phyloP scores from a whole-genome alignment of 2,888 invertebrate genomes.

The Drosophila ustulata region DNA sequence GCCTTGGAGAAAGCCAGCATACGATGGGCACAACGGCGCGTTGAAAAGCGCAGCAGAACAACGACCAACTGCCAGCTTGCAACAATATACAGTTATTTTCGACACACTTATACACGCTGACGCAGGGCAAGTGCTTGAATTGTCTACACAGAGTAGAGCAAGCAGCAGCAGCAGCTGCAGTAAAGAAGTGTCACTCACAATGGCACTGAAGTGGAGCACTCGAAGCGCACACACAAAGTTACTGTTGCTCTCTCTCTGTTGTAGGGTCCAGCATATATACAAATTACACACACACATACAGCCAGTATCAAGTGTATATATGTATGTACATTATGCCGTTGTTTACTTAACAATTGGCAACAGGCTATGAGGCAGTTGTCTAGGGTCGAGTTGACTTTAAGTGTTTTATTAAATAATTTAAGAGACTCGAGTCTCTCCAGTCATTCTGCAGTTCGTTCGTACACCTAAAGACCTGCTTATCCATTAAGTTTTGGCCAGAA shows the following conservation, averaged over 20 bases:
- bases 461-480: constrained; percentile 8
- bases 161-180: constrained; percentile 27
- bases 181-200: constrained; percentile 65
- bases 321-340: constrained; percentile 28
- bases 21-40: constrained; percentile 27
- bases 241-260: constrained; percentile 11
- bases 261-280: constrained; percentile 29
- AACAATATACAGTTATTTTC: constrained; percentile 43
- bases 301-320: constrained; percentile 40
- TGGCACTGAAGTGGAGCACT: constrained; percentile 64
- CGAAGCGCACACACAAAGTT: constrained; percentile 39
- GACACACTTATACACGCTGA: constrained; percentile 19
- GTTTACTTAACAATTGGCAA: constrained; percentile 68
- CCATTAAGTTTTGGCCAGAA: constrained; percentile 10
- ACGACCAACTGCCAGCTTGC: constrained; percentile 28
- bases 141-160: constrained; percentile 29
- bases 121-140: constrained; percentile 36
- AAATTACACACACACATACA: constrained; percentile 4
- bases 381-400: constrained; percentile 33
- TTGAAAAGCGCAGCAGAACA: constrained; percentile 57
- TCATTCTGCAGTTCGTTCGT: neutral
- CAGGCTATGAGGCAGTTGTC: constrained; percentile 49
- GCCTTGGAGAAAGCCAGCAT: constrained; percentile 41
- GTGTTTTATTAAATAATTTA: constrained; percentile 37
- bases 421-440: constrained; percentile 16